Evolutionary conservation across 1,140 invertebrate species (phyloP), one percentile per base, ranked within the genome.

Genomic region (Lepidurus couesii): DNA sequence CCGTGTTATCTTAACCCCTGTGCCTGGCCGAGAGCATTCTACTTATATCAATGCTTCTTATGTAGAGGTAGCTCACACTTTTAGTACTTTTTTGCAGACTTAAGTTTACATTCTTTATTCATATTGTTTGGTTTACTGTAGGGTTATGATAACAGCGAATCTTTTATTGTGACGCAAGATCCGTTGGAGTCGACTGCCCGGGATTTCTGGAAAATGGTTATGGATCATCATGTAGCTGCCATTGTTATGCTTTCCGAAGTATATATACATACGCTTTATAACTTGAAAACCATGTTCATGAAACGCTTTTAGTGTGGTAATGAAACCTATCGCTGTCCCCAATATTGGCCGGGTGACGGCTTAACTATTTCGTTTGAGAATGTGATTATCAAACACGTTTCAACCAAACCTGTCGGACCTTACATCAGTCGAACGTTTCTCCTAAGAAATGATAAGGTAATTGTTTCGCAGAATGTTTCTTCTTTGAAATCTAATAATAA

Each of bases 1-100:
- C 87, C 87, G 95, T 81, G 94, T 97, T 45, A 95, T 95, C 82
- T 86, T 95, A 10, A 91, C 91, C 34, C 94, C 94, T 9, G 87
- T 95, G 81, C 90, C 93, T 75, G 89, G 89, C 80, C 89, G 90
- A 82, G 95, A 97, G 84, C 93, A 94, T 84, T 96, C 95, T 42
- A 97, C 96, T 1, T 98, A 98, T 83, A 98, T 98, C 81, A 98
- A 98, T 86, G 96, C 96, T 2, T 97, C 95, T 1, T 98, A 97
- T 85, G 95, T 98, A 81, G 95, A 98, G 87, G 95, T 89, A 84
- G 84, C 83, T 82, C 45, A 26, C 16, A 16, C 53, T 76, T 24
- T 11, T 44, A 44, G 47, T 16, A 65, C 21, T 21, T 9, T 16
- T 65, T 26, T 21, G 75, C 76, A 43, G 21, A 65, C 9, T 42